These are phyloP conservation scores for Ispidina lecontei DNA, from an alignment of 2,797 vertebrate genomes.

Conservation along the genomic window DNA sequence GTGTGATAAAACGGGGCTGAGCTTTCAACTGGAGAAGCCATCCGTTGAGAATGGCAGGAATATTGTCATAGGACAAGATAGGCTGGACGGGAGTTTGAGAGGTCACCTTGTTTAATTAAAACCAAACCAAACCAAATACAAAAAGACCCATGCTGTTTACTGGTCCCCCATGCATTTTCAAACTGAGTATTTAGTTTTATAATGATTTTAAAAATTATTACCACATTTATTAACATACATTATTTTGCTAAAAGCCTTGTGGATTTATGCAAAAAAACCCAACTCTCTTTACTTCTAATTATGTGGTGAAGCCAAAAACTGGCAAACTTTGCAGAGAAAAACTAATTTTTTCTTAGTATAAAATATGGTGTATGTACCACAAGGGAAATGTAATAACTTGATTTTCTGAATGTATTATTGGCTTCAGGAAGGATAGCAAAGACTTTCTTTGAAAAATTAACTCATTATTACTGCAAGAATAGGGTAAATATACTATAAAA, in stretches of 20 bases:
- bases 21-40: neutral
- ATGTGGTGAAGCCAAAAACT: neutral
- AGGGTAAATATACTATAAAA: neutral
- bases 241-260: neutral
- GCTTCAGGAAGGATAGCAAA: neutral
- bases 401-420: neutral
- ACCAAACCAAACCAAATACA: no score
- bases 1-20: neutral
- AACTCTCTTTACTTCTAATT: neutral
- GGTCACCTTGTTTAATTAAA: neutral
- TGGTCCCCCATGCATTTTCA: neutral
- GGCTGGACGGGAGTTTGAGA: neutral
- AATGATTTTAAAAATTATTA: neutral
- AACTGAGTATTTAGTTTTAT: neutral
- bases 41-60: neutral
- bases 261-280: neutral
- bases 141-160: neutral
- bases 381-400: neutral
- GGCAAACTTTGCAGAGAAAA: neutral
- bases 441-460: neutral
- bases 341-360: neutral
- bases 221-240: neutral
- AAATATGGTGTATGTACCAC: neutral
- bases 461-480: neutral
- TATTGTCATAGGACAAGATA: neutral